These are phyloP conservation scores for Muscicapa comitata DNA, from an alignment of 2,797 vertebrate species.

Conservation along the genomic window DNA sequence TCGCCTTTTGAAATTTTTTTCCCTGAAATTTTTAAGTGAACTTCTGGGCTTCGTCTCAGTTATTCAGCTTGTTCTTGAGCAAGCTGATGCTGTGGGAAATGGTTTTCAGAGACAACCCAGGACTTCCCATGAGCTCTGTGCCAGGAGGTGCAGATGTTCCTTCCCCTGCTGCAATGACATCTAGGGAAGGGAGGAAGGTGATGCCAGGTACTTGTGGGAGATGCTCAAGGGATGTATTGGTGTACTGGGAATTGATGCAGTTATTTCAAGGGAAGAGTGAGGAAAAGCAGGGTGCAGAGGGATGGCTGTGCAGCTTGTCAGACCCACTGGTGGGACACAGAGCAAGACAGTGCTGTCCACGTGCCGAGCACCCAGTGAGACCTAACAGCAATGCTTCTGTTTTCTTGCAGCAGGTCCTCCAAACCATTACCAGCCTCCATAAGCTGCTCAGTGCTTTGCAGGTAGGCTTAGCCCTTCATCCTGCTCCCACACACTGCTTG, in stretches of 20 bases:
- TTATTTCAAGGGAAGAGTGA: neutral
- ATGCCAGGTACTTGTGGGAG: neutral
- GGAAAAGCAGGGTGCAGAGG: neutral
- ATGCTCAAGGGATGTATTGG: neutral
- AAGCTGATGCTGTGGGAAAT: neutral
- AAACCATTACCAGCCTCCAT: slow-evolving; percentile 87
- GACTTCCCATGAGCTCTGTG: neutral
- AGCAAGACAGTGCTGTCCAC: neutral
- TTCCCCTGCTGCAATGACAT: neutral
- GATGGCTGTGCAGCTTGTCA: neutral
- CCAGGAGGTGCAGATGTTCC: accelerated
- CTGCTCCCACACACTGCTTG: neutral
- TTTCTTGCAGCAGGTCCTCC: slow-evolving; percentile 84
- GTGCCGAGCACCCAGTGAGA: neutral
- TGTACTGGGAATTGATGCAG: neutral
- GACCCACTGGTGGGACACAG: neutral
- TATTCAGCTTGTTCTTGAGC: neutral
- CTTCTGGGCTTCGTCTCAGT: neutral
- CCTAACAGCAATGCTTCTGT: neutral
- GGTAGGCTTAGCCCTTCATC: slow-evolving; percentile 70
- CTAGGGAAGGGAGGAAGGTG: neutral
- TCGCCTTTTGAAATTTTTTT: accelerated
- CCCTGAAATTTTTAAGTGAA: neutral
- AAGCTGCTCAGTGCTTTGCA: slow-evolving; percentile 88
- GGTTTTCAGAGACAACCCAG: neutral